These are phyloP conservation scores for Poecile montanus DNA, from an alignment of 2,797 vertebrate species.

Conservation along the genomic window DNA sequence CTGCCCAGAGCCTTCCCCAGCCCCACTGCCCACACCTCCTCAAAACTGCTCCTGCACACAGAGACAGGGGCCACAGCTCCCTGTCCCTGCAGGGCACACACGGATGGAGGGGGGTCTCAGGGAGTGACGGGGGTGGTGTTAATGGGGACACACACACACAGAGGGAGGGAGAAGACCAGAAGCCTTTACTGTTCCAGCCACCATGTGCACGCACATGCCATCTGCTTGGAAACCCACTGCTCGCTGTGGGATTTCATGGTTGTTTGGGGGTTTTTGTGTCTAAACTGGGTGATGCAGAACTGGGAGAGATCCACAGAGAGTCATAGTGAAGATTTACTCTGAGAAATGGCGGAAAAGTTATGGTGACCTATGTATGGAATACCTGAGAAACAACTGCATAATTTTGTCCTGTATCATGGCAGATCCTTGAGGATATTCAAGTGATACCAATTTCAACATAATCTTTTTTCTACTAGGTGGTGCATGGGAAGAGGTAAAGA, in stretches of 20 bases:
- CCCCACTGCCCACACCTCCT: neutral
- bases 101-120: rapidly evolving
- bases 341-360: neutral
- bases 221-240: neutral
- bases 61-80: neutral
- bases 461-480: neutral
- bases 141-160: rapidly evolving
- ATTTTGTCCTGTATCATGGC: neutral
- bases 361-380: rapidly evolving
- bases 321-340: neutral
- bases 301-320: neutral
- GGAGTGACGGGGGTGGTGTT: rapidly evolving
- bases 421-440: neutral
- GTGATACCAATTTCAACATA: neutral
- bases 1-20: neutral
- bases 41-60: neutral
- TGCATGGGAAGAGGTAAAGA: neutral
- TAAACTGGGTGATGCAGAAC: neutral
- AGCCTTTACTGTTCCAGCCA: neutral
- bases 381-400: neutral
- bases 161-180: neutral
- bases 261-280: rapidly evolving
- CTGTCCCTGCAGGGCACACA: rapidly evolving
- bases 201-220: rapidly evolving
- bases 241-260: neutral